Conservation (phyloP, 2,113 vertebrate species). For the Carollia perspicillata region DNA sequence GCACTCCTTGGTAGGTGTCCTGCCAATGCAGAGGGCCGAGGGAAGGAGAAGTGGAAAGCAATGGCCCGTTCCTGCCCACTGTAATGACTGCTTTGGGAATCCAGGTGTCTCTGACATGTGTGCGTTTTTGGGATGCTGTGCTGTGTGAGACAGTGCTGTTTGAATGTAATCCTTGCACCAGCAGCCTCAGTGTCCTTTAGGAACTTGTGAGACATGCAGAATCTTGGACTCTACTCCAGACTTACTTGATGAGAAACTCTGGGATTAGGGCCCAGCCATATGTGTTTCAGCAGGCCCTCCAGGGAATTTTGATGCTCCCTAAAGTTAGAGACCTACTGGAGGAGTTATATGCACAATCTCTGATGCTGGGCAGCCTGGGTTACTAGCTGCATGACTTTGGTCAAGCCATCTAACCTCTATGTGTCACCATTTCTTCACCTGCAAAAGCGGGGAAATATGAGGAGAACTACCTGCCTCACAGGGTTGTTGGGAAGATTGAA, state of each 20-base stretch:
- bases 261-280: not conserved
- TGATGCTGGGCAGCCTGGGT: not conserved
- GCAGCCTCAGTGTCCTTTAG: not conserved
- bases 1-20: not conserved
- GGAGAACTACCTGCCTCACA: not conserved
- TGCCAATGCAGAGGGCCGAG: not conserved
- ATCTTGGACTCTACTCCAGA: not conserved
- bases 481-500: not conserved
- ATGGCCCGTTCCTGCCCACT: not conserved
- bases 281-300: not conserved
- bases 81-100: not conserved
- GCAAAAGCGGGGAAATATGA: not conserved
- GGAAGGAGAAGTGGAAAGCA: conserved; percentile 12
- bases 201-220: not conserved
- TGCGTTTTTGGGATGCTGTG: not conserved
- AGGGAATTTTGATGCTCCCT: not conserved
- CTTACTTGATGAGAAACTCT: not conserved
- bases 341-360: not conserved
- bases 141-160: not conserved
- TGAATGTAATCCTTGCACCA: not conserved
- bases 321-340: not conserved
- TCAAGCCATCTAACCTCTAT: not conserved
- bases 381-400: not conserved
- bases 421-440: not conserved
- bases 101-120: not conserved